Evolutionary conservation across 1,140 invertebrate species (phyloP), one percentile per base, ranked within the genome.

Genomic region (Teleopsis dalmanni): DNA sequence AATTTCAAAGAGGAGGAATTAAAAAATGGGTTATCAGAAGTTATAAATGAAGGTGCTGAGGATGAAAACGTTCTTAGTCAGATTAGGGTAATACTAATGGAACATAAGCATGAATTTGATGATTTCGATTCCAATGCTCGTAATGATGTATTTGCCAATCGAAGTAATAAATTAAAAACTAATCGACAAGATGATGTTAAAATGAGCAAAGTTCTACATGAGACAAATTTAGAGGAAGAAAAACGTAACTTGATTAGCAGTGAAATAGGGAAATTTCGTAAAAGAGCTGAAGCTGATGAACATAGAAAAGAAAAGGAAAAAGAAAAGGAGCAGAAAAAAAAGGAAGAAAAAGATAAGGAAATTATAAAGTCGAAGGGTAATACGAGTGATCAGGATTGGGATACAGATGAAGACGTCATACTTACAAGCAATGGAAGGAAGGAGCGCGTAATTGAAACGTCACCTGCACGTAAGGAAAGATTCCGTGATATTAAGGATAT

Each of bases 231-330:
- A 48, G 95, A 97, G 74, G 94, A 97, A 74, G 94, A 95, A 66
- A 95, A 96, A 72, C 82, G 91, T n/a, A 85, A 88, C 72, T 80
- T 98, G 52, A 97, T 98, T 55, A 93, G 91, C 58, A 80, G 85
- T 56, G 95, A 98, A 79, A 98, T 98, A 73, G 90, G 90, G 54
- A 95, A 93, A 74, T 98, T 98, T 74, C 81, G 95, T 47, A 93
- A 96, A 78, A 88, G 91, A 50, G 64, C 70, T 14, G 64, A 72
- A 51, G 66, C 57, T 37, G 66, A 70, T 60, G 66, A 70, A 50
- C 57, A 65, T 51, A 58, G 65, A 43, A 67, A 73, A 40, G 66
- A 79, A 52, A 73, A 78, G 54, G 75, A 79, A 46, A 73, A 78
- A 59, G 75, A 78, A 72, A 59, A 73, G 74, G 58, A 65, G 48